phyloP scores from a whole-genome alignment of 2,113 vertebrate genomes.

The Callipepla squamata region DNA sequence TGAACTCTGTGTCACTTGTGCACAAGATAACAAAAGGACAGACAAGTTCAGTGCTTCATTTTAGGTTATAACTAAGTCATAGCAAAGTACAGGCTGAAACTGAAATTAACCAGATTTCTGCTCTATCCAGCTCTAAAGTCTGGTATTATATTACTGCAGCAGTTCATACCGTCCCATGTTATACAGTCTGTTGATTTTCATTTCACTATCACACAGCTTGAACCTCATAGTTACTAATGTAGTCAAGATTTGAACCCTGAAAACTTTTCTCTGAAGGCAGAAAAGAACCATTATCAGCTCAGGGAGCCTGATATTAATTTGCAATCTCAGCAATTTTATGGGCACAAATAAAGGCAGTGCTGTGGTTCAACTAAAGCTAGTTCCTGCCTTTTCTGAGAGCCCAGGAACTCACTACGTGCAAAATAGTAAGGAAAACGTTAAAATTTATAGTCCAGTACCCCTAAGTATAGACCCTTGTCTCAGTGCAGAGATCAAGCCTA shows the following conservation, averaged over 20 bases:
- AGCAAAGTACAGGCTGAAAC: neutral
- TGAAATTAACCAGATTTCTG: neutral
- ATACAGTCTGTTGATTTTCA: neutral
- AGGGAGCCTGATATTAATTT: neutral
- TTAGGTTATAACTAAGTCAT: neutral
- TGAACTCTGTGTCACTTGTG: neutral
- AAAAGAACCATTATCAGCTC: neutral
- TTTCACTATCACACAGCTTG: neutral
- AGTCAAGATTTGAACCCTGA: neutral
- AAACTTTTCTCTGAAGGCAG: neutral
- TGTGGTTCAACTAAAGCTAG: neutral
- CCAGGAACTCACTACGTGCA: neutral
- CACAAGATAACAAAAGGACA: neutral
- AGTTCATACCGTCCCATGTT: neutral
- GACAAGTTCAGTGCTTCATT: neutral
- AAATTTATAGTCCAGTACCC: neutral
- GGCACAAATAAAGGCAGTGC: neutral
- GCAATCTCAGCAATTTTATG: neutral
- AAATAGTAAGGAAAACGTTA: neutral
- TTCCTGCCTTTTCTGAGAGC: neutral
- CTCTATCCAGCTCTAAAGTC: neutral
- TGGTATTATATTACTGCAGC: accelerated
- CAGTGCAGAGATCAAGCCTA: neutral
- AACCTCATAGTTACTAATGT: neutral
- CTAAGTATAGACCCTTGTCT: neutral